Base-by-base conservation (phyloP, 2,113 vertebrate species). In the Euleptes europaea region DNA sequence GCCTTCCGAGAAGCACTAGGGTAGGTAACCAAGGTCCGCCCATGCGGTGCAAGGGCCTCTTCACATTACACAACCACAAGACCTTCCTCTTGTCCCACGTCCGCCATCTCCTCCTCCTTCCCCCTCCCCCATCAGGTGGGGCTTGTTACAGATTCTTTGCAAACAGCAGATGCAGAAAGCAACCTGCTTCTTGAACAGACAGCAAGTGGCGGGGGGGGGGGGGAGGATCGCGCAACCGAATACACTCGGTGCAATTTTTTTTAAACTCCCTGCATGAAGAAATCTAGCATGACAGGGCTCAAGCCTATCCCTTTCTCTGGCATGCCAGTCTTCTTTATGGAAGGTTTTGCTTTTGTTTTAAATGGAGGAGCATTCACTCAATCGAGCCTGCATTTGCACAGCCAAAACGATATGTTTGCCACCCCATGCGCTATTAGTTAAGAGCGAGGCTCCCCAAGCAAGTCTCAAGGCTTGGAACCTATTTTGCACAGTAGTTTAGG, bases 1-100 rank as follows among this genome's bases (percentile, higher is more conserved):
- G 42, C 35, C 42, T 83, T 87, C 81, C 35, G 31, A 87, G 67
- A 83, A 83, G 23, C 35, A 67, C 75, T 38, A 33, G 33, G 17
- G 44, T 31, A 54, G 44, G 31, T 81, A 28, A 21, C 15, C 11
- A 17, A 9, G 44, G 57, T 49, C 44, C 51, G 66, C 54, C 35
- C 71, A 33, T 49, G 17, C 28, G 67, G 35, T 73, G 10, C 51
- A 67, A 79, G 47, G 84, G 84, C 84, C 77, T 49, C 84, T 80
- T 23, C 54, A 23, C n/a, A 38, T 85, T 80, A 38, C 77, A 49
- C 84, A 85, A 85, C 1, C 3, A 5, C 11, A 21, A 78, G 49
- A 11, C 67, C 67, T 85, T 85, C 76, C 77, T 72, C 67, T 79
- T 38, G 21, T 63, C 66, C 47, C 83, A 70, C 26, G 40, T 60